Percentiles rank a stretch among this genome's conserved stretches.
These are phyloP conservation scores for Sturnus vulgaris DNA, from an alignment of 2,113 vertebrate genomes.

Conservation along the genomic window DNA sequence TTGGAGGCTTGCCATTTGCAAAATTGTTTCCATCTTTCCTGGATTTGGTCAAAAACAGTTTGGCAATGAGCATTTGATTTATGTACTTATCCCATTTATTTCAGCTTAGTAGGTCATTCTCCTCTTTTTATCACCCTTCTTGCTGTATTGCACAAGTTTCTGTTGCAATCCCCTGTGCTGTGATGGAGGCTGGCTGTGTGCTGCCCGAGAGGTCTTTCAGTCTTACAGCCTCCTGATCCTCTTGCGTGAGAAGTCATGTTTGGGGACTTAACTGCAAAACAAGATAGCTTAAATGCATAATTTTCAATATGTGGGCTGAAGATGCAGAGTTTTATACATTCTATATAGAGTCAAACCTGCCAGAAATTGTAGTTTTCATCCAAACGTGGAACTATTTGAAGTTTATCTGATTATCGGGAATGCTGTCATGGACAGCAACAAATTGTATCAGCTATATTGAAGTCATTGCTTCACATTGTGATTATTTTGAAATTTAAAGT, in stretches of 20 bases:
- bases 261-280: neutral
- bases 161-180: neutral
- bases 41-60: neutral
- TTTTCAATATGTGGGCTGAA: neutral
- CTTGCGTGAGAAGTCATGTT: neutral
- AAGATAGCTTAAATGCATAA: neutral
- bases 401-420: neutral
- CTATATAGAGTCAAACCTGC: neutral
- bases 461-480: neutral
- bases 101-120: neutral
- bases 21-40: conserved; percentile 34
- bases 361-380: neutral
- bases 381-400: neutral
- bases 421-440: neutral
- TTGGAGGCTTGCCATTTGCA: conserved; percentile 4
- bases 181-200: neutral
- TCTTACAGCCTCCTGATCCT: neutral
- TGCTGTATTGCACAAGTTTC: neutral
- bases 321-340: neutral
- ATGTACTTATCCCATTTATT: neutral
- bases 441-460: neutral
- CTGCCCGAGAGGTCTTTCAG: neutral
- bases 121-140: neutral
- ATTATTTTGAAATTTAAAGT: neutral
- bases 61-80: neutral